A percentile compares a stretch with the other conserved stretches of the same genome.
These are phyloP conservation scores for Diogma glabrata DNA, from an alignment of 2,888 invertebrate species.

Conservation along the genomic window DNA sequence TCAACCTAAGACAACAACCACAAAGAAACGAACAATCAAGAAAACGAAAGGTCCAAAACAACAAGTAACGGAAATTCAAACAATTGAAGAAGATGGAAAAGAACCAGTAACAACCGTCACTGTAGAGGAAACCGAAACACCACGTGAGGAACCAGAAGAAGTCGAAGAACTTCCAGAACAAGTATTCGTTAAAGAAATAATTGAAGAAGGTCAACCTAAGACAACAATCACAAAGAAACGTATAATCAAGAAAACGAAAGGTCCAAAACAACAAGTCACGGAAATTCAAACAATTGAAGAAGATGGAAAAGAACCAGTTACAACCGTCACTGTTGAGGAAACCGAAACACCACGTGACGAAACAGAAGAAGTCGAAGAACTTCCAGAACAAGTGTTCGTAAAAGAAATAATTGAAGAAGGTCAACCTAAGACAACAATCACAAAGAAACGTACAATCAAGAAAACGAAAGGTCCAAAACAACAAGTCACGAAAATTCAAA, in stretches of 20 bases:
- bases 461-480: conserved; percentile 34
- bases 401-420: conserved; percentile 27
- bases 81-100: conserved; percentile 32
- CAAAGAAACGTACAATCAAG: conserved; percentile 35
- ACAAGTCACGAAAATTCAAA: conserved; percentile 39
- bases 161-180: conserved; percentile 19
- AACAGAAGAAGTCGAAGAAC: conserved; percentile 25
- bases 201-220: conserved; percentile 22
- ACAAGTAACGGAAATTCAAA: conserved; percentile 33
- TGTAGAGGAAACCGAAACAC: neutral
- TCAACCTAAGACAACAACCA: conserved; percentile 24
- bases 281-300: conserved; percentile 33
- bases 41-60: conserved; percentile 30
- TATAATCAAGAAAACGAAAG: conserved; percentile 29
- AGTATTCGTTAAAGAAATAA: conserved; percentile 18
- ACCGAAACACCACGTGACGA: conserved; percentile 15
- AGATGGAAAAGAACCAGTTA: conserved; percentile 30
- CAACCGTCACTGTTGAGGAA: conserved; percentile 26
- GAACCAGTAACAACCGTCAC: conserved; percentile 26
- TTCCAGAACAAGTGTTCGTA: conserved; percentile 30
- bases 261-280: conserved; percentile 28
- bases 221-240: conserved; percentile 21
- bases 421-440: conserved; percentile 27
- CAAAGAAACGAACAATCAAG: conserved; percentile 28
- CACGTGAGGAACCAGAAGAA: conserved; percentile 6